Evolutionary conservation across 2,888 invertebrate genomes (phyloP).

Genomic region (Drosophila diplacantha): DNA sequence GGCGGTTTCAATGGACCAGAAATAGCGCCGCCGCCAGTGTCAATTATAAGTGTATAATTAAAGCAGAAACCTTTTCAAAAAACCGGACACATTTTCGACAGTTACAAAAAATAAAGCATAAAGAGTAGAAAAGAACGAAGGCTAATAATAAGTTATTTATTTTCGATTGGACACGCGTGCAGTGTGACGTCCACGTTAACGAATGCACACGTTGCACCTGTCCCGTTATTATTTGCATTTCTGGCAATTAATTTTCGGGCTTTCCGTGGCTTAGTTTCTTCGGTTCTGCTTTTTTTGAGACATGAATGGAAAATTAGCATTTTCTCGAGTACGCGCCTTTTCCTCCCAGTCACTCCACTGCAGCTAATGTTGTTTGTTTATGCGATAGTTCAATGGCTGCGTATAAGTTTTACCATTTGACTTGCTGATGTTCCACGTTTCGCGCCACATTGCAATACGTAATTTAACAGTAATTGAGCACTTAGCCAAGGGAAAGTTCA

Average conservation of each 20-base stretch:
- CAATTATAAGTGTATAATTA: constrained; percentile 32
- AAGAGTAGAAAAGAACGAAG: constrained; percentile 13
- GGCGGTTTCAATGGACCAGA: constrained; percentile 21
- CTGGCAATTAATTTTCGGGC: background rate
- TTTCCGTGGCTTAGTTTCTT: background rate
- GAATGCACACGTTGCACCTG: constrained; percentile 48
- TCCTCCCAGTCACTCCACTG: constrained; percentile 20
- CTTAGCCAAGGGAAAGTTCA: constrained; percentile 46
- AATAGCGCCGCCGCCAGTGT: constrained; percentile 23
- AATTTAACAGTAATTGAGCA: constrained; percentile 49
- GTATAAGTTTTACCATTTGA: constrained; percentile 44
- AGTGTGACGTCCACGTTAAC: constrained; percentile 22
- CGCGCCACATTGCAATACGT: constrained; percentile 28
- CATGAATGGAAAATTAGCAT: constrained; percentile 49
- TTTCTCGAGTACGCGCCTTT: constrained; percentile 39
- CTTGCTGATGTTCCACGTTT: constrained; percentile 53
- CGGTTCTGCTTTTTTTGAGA: constrained; percentile 3
- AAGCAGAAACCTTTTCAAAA: constrained; percentile 18
- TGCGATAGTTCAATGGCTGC: constrained; percentile 44
- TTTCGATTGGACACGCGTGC: constrained; percentile 44
- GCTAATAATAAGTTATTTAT: constrained; percentile 8
- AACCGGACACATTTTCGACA: constrained; percentile 14
- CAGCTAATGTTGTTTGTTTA: constrained; percentile 14
- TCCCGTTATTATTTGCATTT: constrained; percentile 30
- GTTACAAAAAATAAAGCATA: constrained; percentile 2